Base-by-base conservation (phyloP, 2,113 vertebrate species). In the Pollimyrus isidori region DNA sequence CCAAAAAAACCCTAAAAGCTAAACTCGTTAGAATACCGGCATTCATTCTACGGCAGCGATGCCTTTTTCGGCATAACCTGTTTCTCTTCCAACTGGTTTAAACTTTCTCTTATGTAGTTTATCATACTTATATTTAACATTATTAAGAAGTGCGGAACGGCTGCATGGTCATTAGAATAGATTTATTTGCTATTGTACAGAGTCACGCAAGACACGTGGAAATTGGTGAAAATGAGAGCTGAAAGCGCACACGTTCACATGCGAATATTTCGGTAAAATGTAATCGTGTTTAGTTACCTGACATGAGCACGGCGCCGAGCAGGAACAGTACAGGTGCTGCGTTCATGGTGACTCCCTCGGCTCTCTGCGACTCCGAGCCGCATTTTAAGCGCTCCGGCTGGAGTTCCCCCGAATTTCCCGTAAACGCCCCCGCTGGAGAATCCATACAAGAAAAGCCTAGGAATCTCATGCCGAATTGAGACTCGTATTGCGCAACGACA, bases 261-360 rank as follows among this genome's bases (percentile, higher is more conserved):
- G 11, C 30, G 13, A 11, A 1, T 73, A 15, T 39, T 15, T 80
- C 73, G 73, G 73, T 7, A 6, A 42, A n/a, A 80, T 2, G 30
- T 13, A 69, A 69, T 69, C 9, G 48, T 7, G 7, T 35, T 3
- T 30, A 7, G 15, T 91, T 87, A 92, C 92, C 92, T 90, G 89
- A 89, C 35, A 92, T n/a, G 7, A 76, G 9, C 2, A 88, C 26
- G 26, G 19, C 21, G 85, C 48, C 23, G 49, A 76, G 35, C 84
- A 92, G 65, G 52, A 88, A 3, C 3, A 52, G 15, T 50, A 7
- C 50, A 0, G 50, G 65, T 88, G 42, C 80, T 45, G 45, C 35
- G 1, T 88, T 90, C 92, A 92, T 92, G 76, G 42, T 91, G 86
- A 90, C 80, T 1, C 73, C 48, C 15, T 87, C 50, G 21, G 50